phyloP scores from a whole-genome alignment of 1,140 invertebrate species.

The Bathynomus jamesi region DNA sequence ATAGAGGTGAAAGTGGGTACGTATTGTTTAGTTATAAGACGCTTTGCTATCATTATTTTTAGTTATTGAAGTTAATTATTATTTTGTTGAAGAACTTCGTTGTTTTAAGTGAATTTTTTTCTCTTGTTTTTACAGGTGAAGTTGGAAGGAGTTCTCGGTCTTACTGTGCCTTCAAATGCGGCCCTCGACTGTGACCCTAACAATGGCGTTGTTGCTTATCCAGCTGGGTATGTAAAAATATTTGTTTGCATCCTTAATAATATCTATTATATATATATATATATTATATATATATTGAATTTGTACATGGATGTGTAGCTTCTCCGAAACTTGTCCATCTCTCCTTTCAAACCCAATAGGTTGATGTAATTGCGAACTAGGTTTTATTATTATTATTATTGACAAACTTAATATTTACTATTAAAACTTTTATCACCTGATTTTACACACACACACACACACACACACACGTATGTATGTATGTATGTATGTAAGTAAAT shows the following conservation, averaged over 20 bases:
- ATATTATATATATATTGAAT: background rate
- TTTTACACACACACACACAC: background rate
- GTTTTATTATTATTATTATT: too few species aligned
- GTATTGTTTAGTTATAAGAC: too few species aligned
- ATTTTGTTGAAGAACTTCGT: too few species aligned
- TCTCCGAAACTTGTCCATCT: too few species aligned
- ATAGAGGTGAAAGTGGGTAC: too few species aligned
- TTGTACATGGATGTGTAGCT: background rate
- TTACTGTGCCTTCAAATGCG: conserved; percentile 85
- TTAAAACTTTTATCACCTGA: too few species aligned
- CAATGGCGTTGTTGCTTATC: conserved; percentile 80
- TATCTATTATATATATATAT: background rate
- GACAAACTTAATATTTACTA: too few species aligned
- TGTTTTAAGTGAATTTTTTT: too few species aligned
- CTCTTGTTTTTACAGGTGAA: conserved; percentile 68
- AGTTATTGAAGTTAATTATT: too few species aligned
- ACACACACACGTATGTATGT: background rate
- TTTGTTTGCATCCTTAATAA: background rate
- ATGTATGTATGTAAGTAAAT: background rate
- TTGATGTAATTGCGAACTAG: too few species aligned
- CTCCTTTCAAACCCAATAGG: too few species aligned
- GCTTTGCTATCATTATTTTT: too few species aligned
- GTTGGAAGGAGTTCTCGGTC: conserved; percentile 82
- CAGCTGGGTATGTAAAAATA: conserved; percentile 72
- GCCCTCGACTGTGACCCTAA: conserved; percentile 79